These are phyloP conservation scores for Cataglyphis cursor DNA, from an alignment of 2,888 invertebrate species.

Conservation along the genomic window DNA sequence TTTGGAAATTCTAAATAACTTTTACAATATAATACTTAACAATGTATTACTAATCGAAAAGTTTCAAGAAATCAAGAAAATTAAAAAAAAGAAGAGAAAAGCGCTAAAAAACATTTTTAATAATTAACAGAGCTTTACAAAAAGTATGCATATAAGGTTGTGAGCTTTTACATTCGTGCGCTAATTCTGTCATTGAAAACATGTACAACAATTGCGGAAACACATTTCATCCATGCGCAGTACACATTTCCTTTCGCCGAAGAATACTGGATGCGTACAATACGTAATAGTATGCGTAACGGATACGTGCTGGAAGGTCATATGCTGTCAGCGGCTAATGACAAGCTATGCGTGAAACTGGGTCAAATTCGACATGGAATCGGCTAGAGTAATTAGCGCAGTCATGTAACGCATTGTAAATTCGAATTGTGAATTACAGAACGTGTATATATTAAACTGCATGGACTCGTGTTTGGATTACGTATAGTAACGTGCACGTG, in stretches of 20 bases:
- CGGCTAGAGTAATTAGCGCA: conserved; percentile 38
- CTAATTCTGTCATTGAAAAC: conserved; percentile 22
- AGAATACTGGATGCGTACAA: conserved; percentile 35
- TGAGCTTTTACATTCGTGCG: background rate
- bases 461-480: conserved; percentile 10
- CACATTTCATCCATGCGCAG: conserved; percentile 57
- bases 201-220: conserved; percentile 64
- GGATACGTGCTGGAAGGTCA: conserved; percentile 33
- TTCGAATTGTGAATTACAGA: conserved; percentile 30
- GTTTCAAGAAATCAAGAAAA: background rate
- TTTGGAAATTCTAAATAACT: background rate
- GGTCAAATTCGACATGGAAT: conserved; percentile 55
- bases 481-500: too few species aligned
- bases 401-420: conserved; percentile 41
- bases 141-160: background rate
- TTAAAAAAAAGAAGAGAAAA: background rate
- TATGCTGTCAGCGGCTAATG: conserved; percentile 26
- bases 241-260: conserved; percentile 53
- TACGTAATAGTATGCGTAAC: conserved; percentile 23
- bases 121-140: background rate
- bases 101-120: background rate
- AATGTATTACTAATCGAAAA: conserved; percentile 8
- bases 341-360: conserved; percentile 56
- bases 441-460: conserved; percentile 1
- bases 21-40: background rate